Evolutionary conservation across 2,888 invertebrate genomes (phyloP).

Genomic region (Epinotia nisella): DNA sequence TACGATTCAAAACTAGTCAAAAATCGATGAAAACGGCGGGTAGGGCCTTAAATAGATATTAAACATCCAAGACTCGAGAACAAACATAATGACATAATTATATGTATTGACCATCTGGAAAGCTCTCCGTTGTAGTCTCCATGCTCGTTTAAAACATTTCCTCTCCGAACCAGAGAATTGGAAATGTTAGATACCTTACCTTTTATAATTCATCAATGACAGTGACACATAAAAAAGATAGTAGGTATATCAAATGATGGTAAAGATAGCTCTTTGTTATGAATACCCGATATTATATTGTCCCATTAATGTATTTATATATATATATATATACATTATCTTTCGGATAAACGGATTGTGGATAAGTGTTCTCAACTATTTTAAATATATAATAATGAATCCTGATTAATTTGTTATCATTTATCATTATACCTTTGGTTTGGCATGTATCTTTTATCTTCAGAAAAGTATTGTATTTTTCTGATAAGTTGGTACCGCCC

Average conservation of each 20-base stretch:
- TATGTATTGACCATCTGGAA: too few relatives aligned
- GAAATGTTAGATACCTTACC: neutral
- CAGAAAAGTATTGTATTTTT: neutral
- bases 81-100: too few relatives aligned
- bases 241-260: neutral
- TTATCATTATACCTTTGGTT: conserved; percentile 20
- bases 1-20: too few relatives aligned
- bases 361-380: conserved; percentile 33
- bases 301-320: too few relatives aligned
- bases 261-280: conserved; percentile 1
- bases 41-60: too few relatives aligned
- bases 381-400: conserved; percentile 29
- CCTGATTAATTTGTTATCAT: conserved; percentile 25
- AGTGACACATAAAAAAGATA: too few relatives aligned
- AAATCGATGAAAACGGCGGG: too few relatives aligned
- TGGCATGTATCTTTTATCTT: conserved; percentile 30
- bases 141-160: too few relatives aligned
- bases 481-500: conserved; percentile 8
- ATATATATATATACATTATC: too few relatives aligned
- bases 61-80: too few relatives aligned
- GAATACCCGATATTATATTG: neutral
- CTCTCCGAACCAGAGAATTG: too few relatives aligned
- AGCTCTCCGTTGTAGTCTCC: too few relatives aligned
- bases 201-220: neutral
- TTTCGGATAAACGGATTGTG: conserved; percentile 26